Evolutionary conservation across 1,140 invertebrate genomes (phyloP).

Genomic region (Propsilocerus akamusi): DNA sequence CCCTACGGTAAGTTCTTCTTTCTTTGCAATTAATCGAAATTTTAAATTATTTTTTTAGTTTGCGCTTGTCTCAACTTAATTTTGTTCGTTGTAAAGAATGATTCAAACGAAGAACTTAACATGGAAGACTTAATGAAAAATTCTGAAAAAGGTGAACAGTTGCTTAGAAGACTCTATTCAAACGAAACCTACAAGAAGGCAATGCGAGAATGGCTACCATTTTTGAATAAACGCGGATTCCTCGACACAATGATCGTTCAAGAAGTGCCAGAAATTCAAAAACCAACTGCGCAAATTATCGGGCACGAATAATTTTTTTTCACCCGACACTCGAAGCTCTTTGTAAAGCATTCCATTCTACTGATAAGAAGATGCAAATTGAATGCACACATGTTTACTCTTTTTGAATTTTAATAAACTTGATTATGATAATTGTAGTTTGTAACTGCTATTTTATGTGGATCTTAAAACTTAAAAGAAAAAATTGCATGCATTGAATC

Average conservation of each 20-base stretch:
- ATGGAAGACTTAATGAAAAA: not conserved
- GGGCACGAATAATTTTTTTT: too few relatives aligned
- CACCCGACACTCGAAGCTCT: too few relatives aligned
- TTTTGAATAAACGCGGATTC: not conserved
- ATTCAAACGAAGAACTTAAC: not conserved
- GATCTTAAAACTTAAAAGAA: too few relatives aligned
- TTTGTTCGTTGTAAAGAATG: not conserved
- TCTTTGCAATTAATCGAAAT: not conserved
- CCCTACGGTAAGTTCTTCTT: constrained; percentile 15
- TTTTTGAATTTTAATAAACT: too few relatives aligned
- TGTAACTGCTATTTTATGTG: too few relatives aligned
- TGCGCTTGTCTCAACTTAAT: not conserved
- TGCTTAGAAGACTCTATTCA: not conserved
- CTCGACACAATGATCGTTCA: not conserved
- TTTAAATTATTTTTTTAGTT: not conserved
- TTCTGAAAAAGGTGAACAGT: not conserved
- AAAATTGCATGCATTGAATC: too few relatives aligned
- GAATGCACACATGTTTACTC: too few relatives aligned
- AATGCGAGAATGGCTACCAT: not conserved
- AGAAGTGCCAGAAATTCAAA: too few relatives aligned
- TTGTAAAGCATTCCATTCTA: too few relatives aligned
- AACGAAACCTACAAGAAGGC: not conserved
- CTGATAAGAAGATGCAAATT: too few relatives aligned
- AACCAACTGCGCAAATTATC: too few relatives aligned
- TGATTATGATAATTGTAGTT: too few relatives aligned